Evolutionary conservation across 2,888 invertebrate species (phyloP), one percentile per base, ranked within the genome.

Genomic region (Caenorhabditis wallacei): DNA sequence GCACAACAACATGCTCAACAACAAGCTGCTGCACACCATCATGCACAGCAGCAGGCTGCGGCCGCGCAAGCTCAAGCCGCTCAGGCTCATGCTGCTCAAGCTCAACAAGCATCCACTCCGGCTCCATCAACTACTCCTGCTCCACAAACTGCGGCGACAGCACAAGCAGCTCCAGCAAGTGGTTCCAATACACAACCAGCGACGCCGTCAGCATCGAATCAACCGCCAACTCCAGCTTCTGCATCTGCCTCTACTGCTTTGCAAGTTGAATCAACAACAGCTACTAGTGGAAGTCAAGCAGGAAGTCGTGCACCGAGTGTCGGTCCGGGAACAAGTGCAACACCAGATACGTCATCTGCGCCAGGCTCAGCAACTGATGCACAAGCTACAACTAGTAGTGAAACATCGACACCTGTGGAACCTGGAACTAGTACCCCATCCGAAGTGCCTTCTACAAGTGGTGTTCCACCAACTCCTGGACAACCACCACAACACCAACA

Each of bases 331-430:
- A 40, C 75, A 1, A 61, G 72, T 54, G 76, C 80, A 10, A 89
- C 89, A 4, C 88, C 88, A 26, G 89, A 89, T 70, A 85, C 86
- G 43, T 53, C 84, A 3, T 84, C 85, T 7, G 54, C 85, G 53
- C 76, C 87, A 75, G 84, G 86, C 30, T 82, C 84, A 3, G 85
- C 79, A 26, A 85, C 66, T 7, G 88, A 86, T 26, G 79, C 61
- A 11, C 48, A 56, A 16, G 30, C 48, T 10, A 7, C 66, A 4
- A 51, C 63, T 56, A 81, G 63, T 40, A 63, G 53, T 35, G 82
- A 70, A 59, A 78, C 54, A 30, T 72, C 66, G 11, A 76, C 43
- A 24, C 54, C 69, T 20, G 72, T 57, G 51, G 82, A 80, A 24
- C 70, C 80, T 24, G 35, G 37, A 46, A 48, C 79, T 2, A 79